These are phyloP conservation scores for Chrysomallon squamiferum DNA, from an alignment of 1,140 invertebrate genomes.

Conservation along the genomic window DNA sequence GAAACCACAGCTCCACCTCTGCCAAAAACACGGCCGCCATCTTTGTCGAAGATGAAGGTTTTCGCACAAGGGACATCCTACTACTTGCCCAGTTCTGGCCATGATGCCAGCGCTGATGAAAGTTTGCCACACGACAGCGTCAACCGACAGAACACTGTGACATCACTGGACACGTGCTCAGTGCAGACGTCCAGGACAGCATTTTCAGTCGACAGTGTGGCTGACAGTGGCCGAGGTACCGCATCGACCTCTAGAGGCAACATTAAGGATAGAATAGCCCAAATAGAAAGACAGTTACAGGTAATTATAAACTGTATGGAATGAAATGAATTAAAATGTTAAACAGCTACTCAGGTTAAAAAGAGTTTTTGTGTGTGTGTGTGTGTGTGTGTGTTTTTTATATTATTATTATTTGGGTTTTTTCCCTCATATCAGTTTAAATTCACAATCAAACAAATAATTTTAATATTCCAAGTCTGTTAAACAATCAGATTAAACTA, in stretches of 20 bases:
- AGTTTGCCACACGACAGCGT: conserved; percentile 1
- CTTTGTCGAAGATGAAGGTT: conserved; percentile 13
- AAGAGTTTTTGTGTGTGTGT: too few relatives aligned
- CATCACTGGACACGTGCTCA: conserved; percentile 3
- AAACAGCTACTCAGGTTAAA: too few relatives aligned
- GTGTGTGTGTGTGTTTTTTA: too few relatives aligned
- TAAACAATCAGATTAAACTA: too few relatives aligned
- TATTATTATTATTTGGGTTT: too few relatives aligned
- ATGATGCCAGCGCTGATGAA: conserved; percentile 3
- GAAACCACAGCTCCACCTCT: conserved; percentile 13
- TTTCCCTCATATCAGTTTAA: too few relatives aligned
- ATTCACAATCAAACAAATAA: too few relatives aligned
- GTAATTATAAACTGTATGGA: conserved; percentile 19
- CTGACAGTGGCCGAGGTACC: conserved; percentile 23
- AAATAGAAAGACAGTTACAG: conserved; percentile 42
- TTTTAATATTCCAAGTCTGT: too few relatives aligned
- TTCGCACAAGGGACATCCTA: conserved; percentile 25
- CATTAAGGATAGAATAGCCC: conserved; percentile 35
- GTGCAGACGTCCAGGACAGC: neutral
- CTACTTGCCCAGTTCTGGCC: conserved; percentile 28
- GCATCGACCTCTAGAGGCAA: conserved; percentile 26
- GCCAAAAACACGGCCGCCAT: conserved; percentile 15
- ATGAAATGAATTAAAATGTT: too few relatives aligned
- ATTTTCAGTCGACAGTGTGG: conserved; percentile 6
- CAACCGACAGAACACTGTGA: neutral